A percentile compares a stretch with the other conserved stretches of the same genome.
Conservation (phyloP, 2,888 invertebrate species). For the Marronus borbonicus region DNA sequence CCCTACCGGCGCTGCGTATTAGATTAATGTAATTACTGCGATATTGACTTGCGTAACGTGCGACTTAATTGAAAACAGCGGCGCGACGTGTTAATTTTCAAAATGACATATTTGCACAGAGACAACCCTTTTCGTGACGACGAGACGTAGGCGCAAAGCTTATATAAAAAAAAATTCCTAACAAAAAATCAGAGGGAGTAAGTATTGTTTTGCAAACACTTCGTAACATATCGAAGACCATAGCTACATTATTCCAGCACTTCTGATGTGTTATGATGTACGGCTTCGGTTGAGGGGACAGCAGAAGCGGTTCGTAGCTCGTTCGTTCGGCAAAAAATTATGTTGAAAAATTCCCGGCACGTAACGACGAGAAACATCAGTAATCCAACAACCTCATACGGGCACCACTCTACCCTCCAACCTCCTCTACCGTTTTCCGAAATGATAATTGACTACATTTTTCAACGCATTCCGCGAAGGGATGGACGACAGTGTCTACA, state of each 20-base stretch:
- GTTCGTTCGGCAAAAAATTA: constrained; percentile 27
- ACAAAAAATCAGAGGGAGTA: constrained; percentile 18
- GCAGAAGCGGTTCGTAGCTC: not conserved
- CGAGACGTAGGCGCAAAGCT: not conserved
- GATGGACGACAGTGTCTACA: not conserved
- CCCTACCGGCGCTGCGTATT: constrained; percentile 18
- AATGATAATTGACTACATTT: constrained; percentile 29
- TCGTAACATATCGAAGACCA: constrained; percentile 33
- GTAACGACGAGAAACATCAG: constrained; percentile 37
- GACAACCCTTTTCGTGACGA: constrained; percentile 16
- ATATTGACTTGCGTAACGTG: constrained; percentile 38
- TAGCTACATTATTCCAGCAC: constrained; percentile 29
- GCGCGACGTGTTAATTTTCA: constrained; percentile 40
- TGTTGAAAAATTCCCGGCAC: constrained; percentile 43
- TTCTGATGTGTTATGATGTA: constrained; percentile 35
- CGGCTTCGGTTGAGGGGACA: constrained; percentile 6
- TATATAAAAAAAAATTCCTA: constrained; percentile 18
- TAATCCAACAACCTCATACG: constrained; percentile 19
- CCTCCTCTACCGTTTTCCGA: not conserved
- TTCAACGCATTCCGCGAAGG: constrained; percentile 27
- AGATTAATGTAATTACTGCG: constrained; percentile 32
- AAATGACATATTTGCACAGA: constrained; percentile 42
- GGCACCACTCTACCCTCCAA: constrained; percentile 6
- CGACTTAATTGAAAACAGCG: constrained; percentile 37
- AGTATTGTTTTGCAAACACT: constrained; percentile 42